phyloP scores from a whole-genome alignment of 1,140 invertebrate species.

The Ceratina japonica region DNA sequence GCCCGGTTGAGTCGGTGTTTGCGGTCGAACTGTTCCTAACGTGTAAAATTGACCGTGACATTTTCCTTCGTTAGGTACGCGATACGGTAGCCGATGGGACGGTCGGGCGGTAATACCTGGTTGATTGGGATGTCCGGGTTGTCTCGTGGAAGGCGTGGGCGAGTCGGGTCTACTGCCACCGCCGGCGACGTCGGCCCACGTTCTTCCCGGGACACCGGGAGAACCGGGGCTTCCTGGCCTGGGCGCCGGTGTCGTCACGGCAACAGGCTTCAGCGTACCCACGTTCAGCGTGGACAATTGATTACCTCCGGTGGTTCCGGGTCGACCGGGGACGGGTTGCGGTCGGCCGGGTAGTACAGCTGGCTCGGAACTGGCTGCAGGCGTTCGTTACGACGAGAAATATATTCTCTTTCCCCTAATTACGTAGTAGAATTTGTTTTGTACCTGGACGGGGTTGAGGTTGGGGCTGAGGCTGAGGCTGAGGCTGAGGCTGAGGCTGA shows the following conservation, averaged over 20 bases:
- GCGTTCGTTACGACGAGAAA: neutral
- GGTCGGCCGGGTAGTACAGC: neutral
- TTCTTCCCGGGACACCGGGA: conserved; percentile 41
- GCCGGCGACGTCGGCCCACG: conserved; percentile 69
- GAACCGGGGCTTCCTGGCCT: conserved; percentile 28
- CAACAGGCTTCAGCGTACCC: conserved; percentile 29
- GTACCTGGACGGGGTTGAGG: conserved; percentile 19
- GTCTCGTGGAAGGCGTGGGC: conserved; percentile 58
- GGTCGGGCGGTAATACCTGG: neutral
- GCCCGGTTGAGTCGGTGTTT: conserved; percentile 29
- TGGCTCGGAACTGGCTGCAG: neutral
- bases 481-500: no score
- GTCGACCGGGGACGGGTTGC: neutral
- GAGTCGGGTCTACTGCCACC: conserved; percentile 56
- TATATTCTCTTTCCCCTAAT: no score
- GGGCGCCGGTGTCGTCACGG: neutral
- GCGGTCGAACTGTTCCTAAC: conserved; percentile 5
- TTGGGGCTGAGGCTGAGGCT: conserved; percentile 2
- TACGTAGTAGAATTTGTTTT: neutral
- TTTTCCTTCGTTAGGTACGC: neutral
- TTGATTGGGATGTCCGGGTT: conserved; percentile 18
- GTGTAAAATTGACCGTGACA: neutral
- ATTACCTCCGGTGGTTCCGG: conserved; percentile 10
- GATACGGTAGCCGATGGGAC: neutral
- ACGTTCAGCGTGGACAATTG: conserved; percentile 41